Evolutionary conservation across 2,113 vertebrate genomes (phyloP), one percentile per base, ranked within the genome.

Genomic region (Muntiacus muntjak): DNA sequence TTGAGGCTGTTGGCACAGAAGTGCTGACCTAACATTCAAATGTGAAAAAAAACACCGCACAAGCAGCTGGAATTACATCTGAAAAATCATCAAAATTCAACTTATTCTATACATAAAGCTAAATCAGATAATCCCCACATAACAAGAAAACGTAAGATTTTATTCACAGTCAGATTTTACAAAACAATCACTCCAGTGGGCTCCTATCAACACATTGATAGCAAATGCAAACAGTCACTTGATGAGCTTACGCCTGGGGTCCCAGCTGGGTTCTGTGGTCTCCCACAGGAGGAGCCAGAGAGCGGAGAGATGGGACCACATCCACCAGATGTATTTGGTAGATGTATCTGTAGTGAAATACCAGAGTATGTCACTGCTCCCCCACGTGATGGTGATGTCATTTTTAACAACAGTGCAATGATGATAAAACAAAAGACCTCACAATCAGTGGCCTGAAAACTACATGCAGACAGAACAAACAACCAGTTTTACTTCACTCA

Each of bases 11-110:
- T 47, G 74, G 47, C 74, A 30, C 4, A 12, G 71, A 93, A 84
- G 6, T 60, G 21, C 45, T 89, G 94, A 82, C 28, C 86, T 85
- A 81, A 90, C 26, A 84, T 85, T 67, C 83, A 92, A 86, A 96
- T 64, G 50, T 64, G 16, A 92, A 50, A 50, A 50, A 76, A 94
- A 43, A 54, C 21, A 62, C 50, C 4, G 14, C 58, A 85, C 17
- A 13, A 92, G 94, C 40, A 74, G 93, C 87, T 91, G 62, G 79
- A 90, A 84, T 62, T 76, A 47, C 76, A 86, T 21, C 47, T 57
- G 54, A 79, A 92, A 74, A 87, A 81, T 64, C 74, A 94, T 33
- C 19, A 28, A 79, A 76, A 82, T 92, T 76, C 76, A 86, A 85
- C 62, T 54, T 60, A 62, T 17, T 84, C 67, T 84, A 87, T 36